Percentiles rank a stretch among this genome's conserved stretches.
Evolutionary conservation across 2,113 vertebrate genomes (phyloP).

Genomic region (Ciconia stormi): DNA sequence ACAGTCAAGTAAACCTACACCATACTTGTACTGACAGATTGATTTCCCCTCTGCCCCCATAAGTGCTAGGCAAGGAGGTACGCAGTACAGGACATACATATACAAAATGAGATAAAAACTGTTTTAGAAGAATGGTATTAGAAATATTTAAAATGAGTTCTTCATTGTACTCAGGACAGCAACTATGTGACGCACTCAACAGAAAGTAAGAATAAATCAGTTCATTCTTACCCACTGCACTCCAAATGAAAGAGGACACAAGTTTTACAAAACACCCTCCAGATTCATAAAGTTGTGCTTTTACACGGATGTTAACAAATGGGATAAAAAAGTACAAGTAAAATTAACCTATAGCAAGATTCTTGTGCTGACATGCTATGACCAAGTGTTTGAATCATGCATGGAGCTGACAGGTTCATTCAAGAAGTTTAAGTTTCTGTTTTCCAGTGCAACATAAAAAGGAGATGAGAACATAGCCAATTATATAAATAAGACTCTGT

Average conservation of each 20-base stretch:
- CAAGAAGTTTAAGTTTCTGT: background rate
- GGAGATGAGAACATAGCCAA: background rate
- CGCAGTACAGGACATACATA: background rate
- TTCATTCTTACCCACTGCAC: background rate
- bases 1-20: background rate
- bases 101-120: background rate
- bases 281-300: background rate
- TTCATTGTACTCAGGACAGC: background rate
- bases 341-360: background rate
- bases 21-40: background rate
- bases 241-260: background rate
- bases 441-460: background rate
- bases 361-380: background rate
- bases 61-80: background rate
- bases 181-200: background rate
- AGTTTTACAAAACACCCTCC: background rate
- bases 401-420: background rate
- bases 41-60: rapidly evolving
- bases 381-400: background rate
- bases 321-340: background rate
- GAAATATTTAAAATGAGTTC: background rate
- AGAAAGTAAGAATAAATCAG: background rate
- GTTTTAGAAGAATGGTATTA: background rate
- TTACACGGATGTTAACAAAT: background rate
- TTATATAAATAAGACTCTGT: background rate